phyloP scores from a whole-genome alignment of 2,888 invertebrate species.

The Yponomeuta sedellus region DNA sequence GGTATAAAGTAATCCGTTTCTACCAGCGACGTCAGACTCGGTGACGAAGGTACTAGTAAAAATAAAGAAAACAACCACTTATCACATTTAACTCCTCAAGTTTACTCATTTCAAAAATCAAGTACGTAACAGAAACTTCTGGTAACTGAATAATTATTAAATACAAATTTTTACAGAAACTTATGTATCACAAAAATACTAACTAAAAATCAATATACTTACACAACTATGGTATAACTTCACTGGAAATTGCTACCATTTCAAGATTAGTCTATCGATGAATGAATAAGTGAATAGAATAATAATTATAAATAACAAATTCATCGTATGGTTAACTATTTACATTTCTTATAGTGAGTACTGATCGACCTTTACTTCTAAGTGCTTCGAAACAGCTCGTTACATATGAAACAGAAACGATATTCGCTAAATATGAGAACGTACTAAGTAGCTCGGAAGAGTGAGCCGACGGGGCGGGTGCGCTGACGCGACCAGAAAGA shows the following conservation, averaged over 20 bases:
- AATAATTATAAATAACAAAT: conserved; percentile 68
- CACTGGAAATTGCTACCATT: conserved; percentile 60
- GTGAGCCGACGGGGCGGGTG: conserved; percentile 20
- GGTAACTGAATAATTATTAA: conserved; percentile 72
- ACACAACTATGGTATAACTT: conserved; percentile 41
- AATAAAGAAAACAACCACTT: conserved; percentile 68
- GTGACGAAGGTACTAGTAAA: not conserved
- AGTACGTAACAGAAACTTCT: conserved; percentile 61
- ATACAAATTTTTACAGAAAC: conserved; percentile 62
- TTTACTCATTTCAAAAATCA: conserved; percentile 63
- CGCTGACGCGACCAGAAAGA: conserved; percentile 19
- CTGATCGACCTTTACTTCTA: conserved; percentile 54
- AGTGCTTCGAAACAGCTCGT: conserved; percentile 56
- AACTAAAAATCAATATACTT: conserved; percentile 31
- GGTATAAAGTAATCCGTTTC: not conserved
- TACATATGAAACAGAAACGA: conserved; percentile 35
- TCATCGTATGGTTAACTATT: conserved; percentile 57
- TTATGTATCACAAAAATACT: conserved; percentile 55
- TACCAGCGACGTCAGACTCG: not conserved
- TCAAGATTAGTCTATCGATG: conserved; percentile 67
- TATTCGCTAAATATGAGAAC: conserved; percentile 33
- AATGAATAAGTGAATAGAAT: conserved; percentile 65
- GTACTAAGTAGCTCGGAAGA: too few species aligned
- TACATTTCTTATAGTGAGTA: conserved; percentile 51
- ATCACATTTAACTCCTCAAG: conserved; percentile 59